Evolutionary conservation across 2,888 invertebrate genomes (phyloP).

Genomic region (Dicroscelio sp.): DNA sequence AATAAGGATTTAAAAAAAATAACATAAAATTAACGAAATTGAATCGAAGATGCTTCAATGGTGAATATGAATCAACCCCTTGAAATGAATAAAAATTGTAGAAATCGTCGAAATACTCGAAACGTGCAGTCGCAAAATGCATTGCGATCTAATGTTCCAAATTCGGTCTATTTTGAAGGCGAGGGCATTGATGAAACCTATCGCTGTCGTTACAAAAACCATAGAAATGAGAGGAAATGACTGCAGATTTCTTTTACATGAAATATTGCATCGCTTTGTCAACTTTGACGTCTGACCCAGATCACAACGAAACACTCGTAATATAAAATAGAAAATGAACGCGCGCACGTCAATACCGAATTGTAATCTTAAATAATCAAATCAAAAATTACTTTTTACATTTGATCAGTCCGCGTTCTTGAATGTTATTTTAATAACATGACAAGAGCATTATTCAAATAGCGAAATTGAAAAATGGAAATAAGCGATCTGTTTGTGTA

Average conservation of each 20-base stretch:
- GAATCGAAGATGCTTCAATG: too few relatives aligned
- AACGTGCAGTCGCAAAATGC: background rate
- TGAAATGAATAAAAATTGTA: too few relatives aligned
- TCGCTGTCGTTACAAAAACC: slow-evolving; percentile 62
- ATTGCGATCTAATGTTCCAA: slow-evolving; percentile 41
- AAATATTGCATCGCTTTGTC: slow-evolving; percentile 75
- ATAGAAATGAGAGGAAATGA: slow-evolving; percentile 55
- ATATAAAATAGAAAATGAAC: slow-evolving; percentile 53
- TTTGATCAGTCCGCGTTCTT: background rate
- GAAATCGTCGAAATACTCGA: too few relatives aligned
- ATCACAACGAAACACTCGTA: slow-evolving; percentile 60
- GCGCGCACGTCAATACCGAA: slow-evolving; percentile 57
- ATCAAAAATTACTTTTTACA: slow-evolving; percentile 48
- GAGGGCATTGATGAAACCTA: slow-evolving; percentile 43
- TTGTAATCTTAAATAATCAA: slow-evolving; percentile 56
- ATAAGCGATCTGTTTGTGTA: too few relatives aligned
- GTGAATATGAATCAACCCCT: too few relatives aligned
- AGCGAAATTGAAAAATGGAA: too few relatives aligned
- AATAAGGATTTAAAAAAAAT: too few relatives aligned
- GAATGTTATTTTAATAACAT: background rate
- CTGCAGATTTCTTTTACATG: slow-evolving; percentile 67
- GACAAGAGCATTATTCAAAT: slow-evolving; percentile 30
- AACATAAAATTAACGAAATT: too few relatives aligned
- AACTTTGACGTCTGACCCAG: slow-evolving; percentile 75
- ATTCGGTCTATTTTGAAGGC: slow-evolving; percentile 57